phyloP scores from a whole-genome alignment of 2,797 vertebrate genomes.

The Numenius phaeopus region DNA sequence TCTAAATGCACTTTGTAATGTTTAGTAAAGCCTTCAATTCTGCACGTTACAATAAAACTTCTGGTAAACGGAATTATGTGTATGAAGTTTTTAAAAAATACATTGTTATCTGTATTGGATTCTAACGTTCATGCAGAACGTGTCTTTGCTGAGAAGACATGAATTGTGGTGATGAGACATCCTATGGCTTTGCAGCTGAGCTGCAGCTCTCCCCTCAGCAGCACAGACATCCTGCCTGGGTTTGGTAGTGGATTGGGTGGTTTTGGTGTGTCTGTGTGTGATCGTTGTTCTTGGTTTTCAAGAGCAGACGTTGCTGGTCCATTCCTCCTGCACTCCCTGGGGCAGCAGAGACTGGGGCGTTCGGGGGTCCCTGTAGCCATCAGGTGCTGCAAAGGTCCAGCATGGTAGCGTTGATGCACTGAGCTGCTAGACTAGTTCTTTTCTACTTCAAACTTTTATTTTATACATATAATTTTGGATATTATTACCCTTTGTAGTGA shows the following conservation, averaged over 20 bases:
- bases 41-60: not conserved
- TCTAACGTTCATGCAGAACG: not conserved
- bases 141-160: not conserved
- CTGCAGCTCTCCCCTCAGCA: not conserved
- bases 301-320: not conserved
- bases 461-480: not conserved
- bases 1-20: not conserved
- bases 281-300: not conserved
- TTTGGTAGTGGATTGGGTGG: not conserved
- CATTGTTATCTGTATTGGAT: not conserved
- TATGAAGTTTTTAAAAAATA: not conserved
- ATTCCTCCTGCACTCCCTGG: not conserved
- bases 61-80: not conserved
- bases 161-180: not conserved
- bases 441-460: not conserved
- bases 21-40: not conserved
- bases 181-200: not conserved
- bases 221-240: not conserved
- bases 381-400: not conserved
- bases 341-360: not conserved
- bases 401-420: not conserved
- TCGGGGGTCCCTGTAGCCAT: not conserved
- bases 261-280: not conserved
- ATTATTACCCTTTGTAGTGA: not conserved
- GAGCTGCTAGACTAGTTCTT: not conserved